Base-by-base conservation (phyloP, 2,888 invertebrate genomes). In the Apantesis nais region DNA sequence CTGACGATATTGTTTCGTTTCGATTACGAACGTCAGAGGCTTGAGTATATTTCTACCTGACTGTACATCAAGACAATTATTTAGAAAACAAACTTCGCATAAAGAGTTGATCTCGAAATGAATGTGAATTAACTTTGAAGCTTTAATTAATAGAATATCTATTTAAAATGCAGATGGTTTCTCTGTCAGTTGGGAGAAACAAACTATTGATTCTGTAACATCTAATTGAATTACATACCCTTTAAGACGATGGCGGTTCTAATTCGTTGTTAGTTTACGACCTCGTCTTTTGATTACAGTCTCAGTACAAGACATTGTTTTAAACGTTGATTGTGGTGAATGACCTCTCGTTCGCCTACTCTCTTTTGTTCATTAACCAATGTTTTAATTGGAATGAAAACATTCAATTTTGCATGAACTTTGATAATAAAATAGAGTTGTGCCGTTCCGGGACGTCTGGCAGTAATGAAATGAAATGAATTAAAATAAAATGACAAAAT, bases 141-240 rank as follows among this genome's bases (percentile, higher is more conserved):
- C 0, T 58, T 55, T 29, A 25, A 29, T 29, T 16, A 29, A 58
- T 58, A 29, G 16, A 58, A 58, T 58, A 29, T 29, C 31, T 63
- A 19, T 44, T 63, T 44, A 44, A 63, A 63, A 63, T 63, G n/a
- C 44, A 63, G 63, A 44, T 25, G n/a, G 44, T 63, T 31, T 41
- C 63, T 31, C 41, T 41, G 19, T 22, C 31, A 25, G 7, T 58
- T 25, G 29, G 58, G 29, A 63, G 31, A 44, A 63, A 63, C 63
- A 63, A 63, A 63, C 63, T 63, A 63, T 63, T 44, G 44, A 29
- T 44, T 63, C 63, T 22, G 63, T 12, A 22, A 29, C 44, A 41
- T 12, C 12, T 63, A 44, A 44, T 25, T 63, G 11, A 63, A 41
- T 44, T 44, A 41, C 25, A 31, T 29, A 63, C 44, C 41, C 41